phyloP scores from a whole-genome alignment of 2,113 vertebrate genomes.

The Xyliphius kryptos region DNA sequence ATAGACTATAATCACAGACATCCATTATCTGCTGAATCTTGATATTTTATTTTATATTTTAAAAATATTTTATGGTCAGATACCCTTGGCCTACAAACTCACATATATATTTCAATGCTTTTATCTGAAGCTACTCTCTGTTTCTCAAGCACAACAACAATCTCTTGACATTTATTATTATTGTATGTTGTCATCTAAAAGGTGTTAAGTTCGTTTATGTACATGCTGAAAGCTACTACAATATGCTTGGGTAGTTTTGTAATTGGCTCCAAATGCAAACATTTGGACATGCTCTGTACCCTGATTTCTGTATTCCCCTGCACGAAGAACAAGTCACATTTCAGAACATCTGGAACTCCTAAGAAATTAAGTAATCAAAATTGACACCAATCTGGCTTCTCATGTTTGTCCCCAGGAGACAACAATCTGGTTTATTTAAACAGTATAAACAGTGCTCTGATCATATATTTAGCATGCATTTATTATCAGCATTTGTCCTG shows the following conservation, averaged over 20 bases:
- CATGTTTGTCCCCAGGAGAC: conserved; percentile 56
- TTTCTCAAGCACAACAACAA: conserved; percentile 28
- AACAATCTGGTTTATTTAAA: conserved; percentile 45
- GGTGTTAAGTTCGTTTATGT: no score
- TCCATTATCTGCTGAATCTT: conserved; percentile 69
- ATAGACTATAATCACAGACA: conserved; percentile 45
- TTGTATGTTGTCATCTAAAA: no score
- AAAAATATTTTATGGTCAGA: conserved; percentile 12
- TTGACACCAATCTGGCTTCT: conserved; percentile 53
- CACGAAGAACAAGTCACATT: conserved; percentile 38
- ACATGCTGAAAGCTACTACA: no score
- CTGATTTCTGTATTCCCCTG: conserved; percentile 23
- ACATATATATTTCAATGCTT: conserved; percentile 51
- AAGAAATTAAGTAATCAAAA: conserved; percentile 63
- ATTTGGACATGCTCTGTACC: conserved; percentile 41
- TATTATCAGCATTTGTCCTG: conserved; percentile 52
- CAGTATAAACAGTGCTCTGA: conserved; percentile 38
- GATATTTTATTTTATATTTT: conserved; percentile 64
- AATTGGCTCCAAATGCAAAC: conserved; percentile 53
- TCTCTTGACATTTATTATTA: no score
- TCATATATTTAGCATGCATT: conserved; percentile 48
- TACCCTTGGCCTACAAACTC: conserved; percentile 54
- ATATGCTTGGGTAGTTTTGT: conserved; percentile 33
- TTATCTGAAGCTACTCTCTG: conserved; percentile 35
- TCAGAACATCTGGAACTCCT: conserved; percentile 64